These are phyloP conservation scores for Aelia acuminata DNA, from an alignment of 2,888 invertebrate species.

Conservation along the genomic window DNA sequence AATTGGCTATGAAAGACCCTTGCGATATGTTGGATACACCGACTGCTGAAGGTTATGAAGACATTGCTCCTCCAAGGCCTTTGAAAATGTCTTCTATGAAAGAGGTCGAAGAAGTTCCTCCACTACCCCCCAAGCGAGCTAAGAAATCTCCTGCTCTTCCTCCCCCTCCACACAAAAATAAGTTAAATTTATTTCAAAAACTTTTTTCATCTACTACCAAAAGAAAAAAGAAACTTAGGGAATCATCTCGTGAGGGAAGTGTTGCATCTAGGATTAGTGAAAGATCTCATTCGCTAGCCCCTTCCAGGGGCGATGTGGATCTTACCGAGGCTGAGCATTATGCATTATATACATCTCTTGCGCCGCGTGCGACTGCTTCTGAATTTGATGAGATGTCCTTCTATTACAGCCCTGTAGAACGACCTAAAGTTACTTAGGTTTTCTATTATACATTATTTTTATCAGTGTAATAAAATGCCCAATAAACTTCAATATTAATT, in stretches of 20 bases:
- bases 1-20: constrained; percentile 89
- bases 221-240: constrained; percentile 69
- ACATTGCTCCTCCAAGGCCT: constrained; percentile 72
- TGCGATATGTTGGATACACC: constrained; percentile 71
- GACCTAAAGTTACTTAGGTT: constrained; percentile 67
- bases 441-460: constrained; percentile 62
- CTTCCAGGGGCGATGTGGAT: constrained; percentile 71
- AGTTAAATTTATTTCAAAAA: constrained; percentile 77
- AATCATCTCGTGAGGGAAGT: constrained; percentile 62
- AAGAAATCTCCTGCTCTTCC: constrained; percentile 70
- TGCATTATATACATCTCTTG: constrained; percentile 87
- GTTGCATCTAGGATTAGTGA: constrained; percentile 60
- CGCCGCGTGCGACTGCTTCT: constrained; percentile 87
- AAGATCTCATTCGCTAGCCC: constrained; percentile 49
- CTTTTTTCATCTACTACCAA: constrained; percentile 74
- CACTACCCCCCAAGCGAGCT: constrained; percentile 78
- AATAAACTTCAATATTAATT: background rate
- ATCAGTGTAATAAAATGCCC: background rate
- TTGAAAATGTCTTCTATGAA: constrained; percentile 69
- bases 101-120: constrained; percentile 71
- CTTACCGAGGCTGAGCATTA: constrained; percentile 91
- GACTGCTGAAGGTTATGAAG: constrained; percentile 72
- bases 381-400: constrained; percentile 91
- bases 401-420: constrained; percentile 88
- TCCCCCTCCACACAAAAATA: constrained; percentile 69